Percentiles rank a stretch among this genome's conserved stretches.
Evolutionary conservation across 1,140 invertebrate species (phyloP).

Genomic region (Sycobia sp.): DNA sequence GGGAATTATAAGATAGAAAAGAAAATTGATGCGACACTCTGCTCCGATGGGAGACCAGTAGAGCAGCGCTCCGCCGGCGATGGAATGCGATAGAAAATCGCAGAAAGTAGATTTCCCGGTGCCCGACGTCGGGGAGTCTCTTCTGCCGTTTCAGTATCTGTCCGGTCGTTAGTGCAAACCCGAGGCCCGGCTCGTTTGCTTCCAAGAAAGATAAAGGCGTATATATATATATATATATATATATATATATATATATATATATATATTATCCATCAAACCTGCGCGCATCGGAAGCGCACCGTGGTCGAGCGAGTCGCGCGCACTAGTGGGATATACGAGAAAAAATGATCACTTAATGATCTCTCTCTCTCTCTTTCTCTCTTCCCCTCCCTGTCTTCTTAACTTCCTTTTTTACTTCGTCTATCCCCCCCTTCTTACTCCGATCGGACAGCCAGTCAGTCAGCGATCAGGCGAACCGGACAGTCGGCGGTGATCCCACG

Average conservation of each 20-base stretch:
- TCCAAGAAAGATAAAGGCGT: constrained; percentile 34
- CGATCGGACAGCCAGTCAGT: constrained; percentile 28
- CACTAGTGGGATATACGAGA: no score
- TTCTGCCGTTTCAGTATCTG: constrained; percentile 39
- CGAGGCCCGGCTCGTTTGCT: constrained; percentile 3
- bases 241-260: no score
- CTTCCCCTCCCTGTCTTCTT: no score
- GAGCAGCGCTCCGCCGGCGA: background rate
- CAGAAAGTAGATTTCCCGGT: constrained; percentile 26
- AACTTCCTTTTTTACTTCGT: no score
- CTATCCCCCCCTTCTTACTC: no score
- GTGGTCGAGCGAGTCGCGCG: no score
- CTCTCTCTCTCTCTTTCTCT: no score
- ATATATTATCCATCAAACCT: no score
- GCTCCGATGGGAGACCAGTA: background rate
- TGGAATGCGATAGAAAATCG: constrained; percentile 10
- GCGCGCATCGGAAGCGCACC: no score
- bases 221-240: no score
- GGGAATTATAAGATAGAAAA: background rate
- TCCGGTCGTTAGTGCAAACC: constrained; percentile 34
- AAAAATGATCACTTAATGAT: constrained; percentile 44
- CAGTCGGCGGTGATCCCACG: background rate
- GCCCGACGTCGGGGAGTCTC: constrained; percentile 21
- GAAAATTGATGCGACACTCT: background rate
- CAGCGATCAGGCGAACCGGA: background rate